These are phyloP conservation scores for Sebastes miniatus DNA, from an alignment of 2,797 vertebrate species.

Conservation along the genomic window DNA sequence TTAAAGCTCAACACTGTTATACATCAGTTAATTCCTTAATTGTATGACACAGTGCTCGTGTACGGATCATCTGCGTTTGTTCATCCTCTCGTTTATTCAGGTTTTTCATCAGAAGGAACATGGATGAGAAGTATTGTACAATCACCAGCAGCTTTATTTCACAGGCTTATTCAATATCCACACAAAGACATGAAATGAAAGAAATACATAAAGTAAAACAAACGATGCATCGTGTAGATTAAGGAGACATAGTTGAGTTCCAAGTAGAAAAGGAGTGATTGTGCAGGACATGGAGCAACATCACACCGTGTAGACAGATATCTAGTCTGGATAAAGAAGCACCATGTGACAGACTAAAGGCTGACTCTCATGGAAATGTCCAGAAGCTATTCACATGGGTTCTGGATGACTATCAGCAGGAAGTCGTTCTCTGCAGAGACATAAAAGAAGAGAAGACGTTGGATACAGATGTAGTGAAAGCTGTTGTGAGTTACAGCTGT, in stretches of 20 bases:
- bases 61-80: background rate
- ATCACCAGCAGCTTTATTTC: background rate
- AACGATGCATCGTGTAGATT: background rate
- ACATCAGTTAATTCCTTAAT: background rate
- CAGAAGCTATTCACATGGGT: conserved; percentile 75
- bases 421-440: conserved; percentile 83
- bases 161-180: background rate
- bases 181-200: background rate
- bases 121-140: background rate
- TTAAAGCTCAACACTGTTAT: background rate
- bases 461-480: background rate
- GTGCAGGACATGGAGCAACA: background rate
- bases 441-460: conserved; percentile 7
- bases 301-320: background rate
- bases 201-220: background rate
- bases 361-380: conserved; percentile 18
- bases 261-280: background rate
- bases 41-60: background rate
- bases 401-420: conserved; percentile 87
- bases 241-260: background rate
- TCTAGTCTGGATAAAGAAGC: background rate
- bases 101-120: background rate
- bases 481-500: background rate
- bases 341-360: conserved; percentile 21
- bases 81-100: background rate